Percentiles rank a stretch among this genome's conserved stretches.
These are phyloP conservation scores for Phrynocephalus vlangalii DNA, from an alignment of 2,797 vertebrate species.

Conservation along the genomic window DNA sequence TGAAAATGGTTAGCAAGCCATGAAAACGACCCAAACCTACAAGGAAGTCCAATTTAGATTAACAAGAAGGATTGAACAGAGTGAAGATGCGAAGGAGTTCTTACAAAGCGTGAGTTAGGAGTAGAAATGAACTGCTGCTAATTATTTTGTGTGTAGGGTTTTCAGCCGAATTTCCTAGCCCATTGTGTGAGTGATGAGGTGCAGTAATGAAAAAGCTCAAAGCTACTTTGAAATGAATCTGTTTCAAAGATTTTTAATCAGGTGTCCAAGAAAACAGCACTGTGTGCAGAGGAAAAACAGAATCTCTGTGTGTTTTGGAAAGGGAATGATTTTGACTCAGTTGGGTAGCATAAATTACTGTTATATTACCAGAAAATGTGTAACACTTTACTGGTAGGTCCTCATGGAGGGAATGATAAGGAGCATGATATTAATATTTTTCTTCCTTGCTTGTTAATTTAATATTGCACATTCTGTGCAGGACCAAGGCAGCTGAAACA, in stretches of 20 bases:
- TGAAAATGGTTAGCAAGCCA: no score
- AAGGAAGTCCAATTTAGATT: not conserved
- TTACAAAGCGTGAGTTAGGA: not conserved
- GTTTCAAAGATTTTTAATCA: not conserved
- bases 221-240: not conserved
- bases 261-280: not conserved
- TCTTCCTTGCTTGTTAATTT: no score
- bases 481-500: no score
- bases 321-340: not conserved
- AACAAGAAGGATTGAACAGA: not conserved
- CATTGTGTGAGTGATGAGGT: not conserved
- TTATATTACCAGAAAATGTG: not conserved
- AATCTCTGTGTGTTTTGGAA: not conserved
- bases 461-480: no score
- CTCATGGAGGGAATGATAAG: no score
- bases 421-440: no score
- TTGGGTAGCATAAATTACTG: not conserved
- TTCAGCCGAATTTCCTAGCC: not conserved
- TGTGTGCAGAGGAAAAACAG: not conserved
- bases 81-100: not conserved
- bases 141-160: not conserved
- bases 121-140: not conserved
- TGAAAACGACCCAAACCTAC: not conserved
- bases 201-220: not conserved
- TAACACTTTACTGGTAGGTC: not conserved